Evolutionary conservation across 2,888 invertebrate species (phyloP).

Genomic region (Aleiodes testaceus): DNA sequence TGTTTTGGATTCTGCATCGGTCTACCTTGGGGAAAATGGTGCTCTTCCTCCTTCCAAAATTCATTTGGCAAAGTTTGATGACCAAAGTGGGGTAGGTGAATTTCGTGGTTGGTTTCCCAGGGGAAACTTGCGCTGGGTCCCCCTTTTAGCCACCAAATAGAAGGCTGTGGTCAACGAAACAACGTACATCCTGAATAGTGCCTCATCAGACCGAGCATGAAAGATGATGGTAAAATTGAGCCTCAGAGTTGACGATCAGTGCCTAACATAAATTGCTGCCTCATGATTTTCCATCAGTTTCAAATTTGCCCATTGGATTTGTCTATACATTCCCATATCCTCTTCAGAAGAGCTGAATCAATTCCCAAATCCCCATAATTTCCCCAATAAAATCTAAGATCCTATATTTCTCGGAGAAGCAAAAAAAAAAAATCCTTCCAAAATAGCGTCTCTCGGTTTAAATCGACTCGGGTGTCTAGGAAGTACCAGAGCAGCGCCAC

Average conservation of each 20-base stretch:
- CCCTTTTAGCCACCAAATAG: constrained; percentile 16
- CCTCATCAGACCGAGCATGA: constrained; percentile 57
- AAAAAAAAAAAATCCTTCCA: constrained; percentile 14
- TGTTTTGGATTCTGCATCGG: constrained; percentile 9
- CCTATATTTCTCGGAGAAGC: constrained; percentile 30
- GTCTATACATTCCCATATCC: too few species aligned
- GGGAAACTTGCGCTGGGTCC: constrained; percentile 29
- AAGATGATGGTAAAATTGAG: constrained; percentile 44
- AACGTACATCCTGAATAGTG: constrained; percentile 57
- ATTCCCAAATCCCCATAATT: constrained; percentile 27
- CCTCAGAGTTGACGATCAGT: background rate
- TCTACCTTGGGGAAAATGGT: constrained; percentile 19
- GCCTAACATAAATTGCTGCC: background rate
- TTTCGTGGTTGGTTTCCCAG: constrained; percentile 25
- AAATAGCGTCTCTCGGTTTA: constrained; percentile 33
- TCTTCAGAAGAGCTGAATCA: constrained; percentile 13
- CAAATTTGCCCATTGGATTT: background rate
- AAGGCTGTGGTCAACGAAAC: constrained; percentile 37
- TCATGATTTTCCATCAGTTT: background rate
- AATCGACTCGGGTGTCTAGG: constrained; percentile 43
- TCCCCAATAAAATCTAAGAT: constrained; percentile 30
- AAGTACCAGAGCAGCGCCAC: constrained; percentile 45
- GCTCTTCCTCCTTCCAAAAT: background rate
- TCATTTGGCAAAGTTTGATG: constrained; percentile 38
- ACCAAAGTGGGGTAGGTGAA: constrained; percentile 27